A percentile compares a stretch with the other conserved stretches of the same genome.
These are phyloP conservation scores for Leptocoma aspasia DNA, from an alignment of 2,113 vertebrate species.

Conservation along the genomic window DNA sequence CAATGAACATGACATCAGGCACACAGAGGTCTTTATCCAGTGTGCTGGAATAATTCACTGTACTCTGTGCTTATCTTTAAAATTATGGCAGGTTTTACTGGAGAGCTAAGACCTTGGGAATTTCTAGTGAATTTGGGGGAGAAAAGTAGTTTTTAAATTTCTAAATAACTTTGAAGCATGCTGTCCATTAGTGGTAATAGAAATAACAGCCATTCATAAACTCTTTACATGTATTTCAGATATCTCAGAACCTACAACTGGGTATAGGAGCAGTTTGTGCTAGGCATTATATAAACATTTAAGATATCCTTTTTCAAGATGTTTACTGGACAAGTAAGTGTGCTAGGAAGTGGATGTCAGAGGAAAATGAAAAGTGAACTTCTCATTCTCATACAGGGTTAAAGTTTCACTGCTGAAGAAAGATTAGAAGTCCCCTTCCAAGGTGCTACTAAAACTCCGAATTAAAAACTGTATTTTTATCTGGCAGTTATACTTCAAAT, in stretches of 20 bases:
- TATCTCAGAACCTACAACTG: background rate
- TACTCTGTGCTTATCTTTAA: background rate
- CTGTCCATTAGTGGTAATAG: background rate
- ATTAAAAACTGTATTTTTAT: background rate
- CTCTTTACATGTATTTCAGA: background rate
- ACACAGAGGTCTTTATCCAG: background rate
- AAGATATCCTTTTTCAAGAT: background rate
- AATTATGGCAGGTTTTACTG: background rate
- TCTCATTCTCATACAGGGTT: background rate
- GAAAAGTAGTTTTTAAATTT: background rate
- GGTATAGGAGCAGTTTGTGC: background rate
- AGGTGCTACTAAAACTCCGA: background rate
- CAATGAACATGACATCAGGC: background rate
- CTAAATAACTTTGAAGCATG: background rate
- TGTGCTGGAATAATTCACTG: background rate
- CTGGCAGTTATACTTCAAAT: background rate
- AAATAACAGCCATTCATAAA: background rate
- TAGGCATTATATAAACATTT: background rate
- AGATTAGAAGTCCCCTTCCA: accelerated
- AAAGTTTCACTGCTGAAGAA: background rate
- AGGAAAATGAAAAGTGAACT: background rate
- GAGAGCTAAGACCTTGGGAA: background rate
- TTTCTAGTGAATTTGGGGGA: background rate
- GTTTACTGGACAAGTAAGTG: background rate
- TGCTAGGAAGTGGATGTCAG: background rate